Evolutionary conservation across 2,797 vertebrate genomes (phyloP), one percentile per base, ranked within the genome.

Genomic region (Argyrosomus regius): DNA sequence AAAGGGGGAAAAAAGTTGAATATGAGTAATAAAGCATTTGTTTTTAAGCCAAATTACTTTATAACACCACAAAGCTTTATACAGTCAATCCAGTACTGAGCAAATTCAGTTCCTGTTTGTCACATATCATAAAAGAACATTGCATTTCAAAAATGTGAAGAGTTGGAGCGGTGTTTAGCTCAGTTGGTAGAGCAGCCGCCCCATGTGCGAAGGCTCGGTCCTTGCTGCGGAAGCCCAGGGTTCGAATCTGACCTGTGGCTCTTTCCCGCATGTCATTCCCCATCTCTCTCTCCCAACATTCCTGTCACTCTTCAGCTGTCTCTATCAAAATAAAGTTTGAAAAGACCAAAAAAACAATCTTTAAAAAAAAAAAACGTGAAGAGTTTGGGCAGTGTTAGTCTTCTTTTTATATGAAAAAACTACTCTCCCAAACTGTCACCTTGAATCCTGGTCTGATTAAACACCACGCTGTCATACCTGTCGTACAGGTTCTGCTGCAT

Each of bases 401-500:
- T 52, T 52, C 3, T 28, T 26, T 26, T 11, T 53, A 13, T 35
- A 35, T 35, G 6, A 9, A 48, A n/a, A 50, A n/a, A 3, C 6
- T 1, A 26, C 43, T 8, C 20, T 50, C 20, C 10, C 2, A 18
- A 1, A 5, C 11, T 35, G 41, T 26, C 8, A 18, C 20, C 22
- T 45, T 43, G 3, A 56, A 2, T 52, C 16, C 12, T 49, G 39
- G 41, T 50, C 24, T 18, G 43, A 49, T 56, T 13, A 17, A 10
- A 17, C 45, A 45, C 14, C 17, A 39, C 12, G 22, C 16, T 13
- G 3, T 39, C 9, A 18, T 5, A 39, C 12, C 6, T 24, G 18
- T 31, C 43, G 4, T 11, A 57, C 65, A 24, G 28, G 28, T 68
- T 75, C 13, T 49, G 50, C 14, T 69, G 20, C 66, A 52, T 53